Evolutionary conservation across 2,888 invertebrate species (phyloP).

Genomic region (Tanaodytes sp.): DNA sequence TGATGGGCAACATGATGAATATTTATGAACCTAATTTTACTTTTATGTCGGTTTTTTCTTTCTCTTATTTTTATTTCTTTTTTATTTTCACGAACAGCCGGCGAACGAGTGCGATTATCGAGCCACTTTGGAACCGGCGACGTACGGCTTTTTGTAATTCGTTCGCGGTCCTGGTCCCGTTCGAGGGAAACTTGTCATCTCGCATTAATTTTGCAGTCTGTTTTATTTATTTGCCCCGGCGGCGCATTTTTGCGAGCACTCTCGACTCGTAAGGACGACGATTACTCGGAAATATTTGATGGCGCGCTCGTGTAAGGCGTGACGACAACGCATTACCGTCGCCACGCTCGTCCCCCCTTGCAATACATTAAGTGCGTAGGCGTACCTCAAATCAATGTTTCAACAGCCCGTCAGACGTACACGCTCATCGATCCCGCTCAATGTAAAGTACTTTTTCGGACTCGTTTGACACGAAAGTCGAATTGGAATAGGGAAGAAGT

Average conservation of each 20-base stretch:
- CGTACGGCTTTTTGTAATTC: too few relatives aligned
- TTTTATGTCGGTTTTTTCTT: too few relatives aligned
- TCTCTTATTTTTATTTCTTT: too few relatives aligned
- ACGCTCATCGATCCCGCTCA: conserved; percentile 40
- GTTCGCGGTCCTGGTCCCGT: too few relatives aligned
- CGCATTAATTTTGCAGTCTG: conserved; percentile 39
- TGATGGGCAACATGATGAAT: too few relatives aligned
- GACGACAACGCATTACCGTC: conserved; percentile 57
- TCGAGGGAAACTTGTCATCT: conserved; percentile 19
- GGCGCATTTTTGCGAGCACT: conserved; percentile 49
- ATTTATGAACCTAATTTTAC: too few relatives aligned
- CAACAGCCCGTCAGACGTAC: conserved; percentile 51
- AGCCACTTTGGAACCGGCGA: too few relatives aligned
- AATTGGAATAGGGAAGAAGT: too few relatives aligned
- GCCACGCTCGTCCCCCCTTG: conserved; percentile 52
- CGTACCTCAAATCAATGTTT: conserved; percentile 61
- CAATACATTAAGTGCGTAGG: conserved; percentile 52
- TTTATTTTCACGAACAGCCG: too few relatives aligned
- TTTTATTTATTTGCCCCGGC: conserved; percentile 43
- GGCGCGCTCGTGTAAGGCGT: conserved; percentile 54
- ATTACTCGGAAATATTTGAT: conserved; percentile 64
- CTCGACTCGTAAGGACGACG: conserved; percentile 56
- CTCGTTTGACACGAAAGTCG: too few relatives aligned
- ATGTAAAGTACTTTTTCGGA: conserved; percentile 29
- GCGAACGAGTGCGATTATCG: too few relatives aligned